A percentile compares a stretch with the other conserved stretches of the same genome.
Conservation (phyloP, 1,140 invertebrate genomes). For the Drosophila biarmipes region DNA sequence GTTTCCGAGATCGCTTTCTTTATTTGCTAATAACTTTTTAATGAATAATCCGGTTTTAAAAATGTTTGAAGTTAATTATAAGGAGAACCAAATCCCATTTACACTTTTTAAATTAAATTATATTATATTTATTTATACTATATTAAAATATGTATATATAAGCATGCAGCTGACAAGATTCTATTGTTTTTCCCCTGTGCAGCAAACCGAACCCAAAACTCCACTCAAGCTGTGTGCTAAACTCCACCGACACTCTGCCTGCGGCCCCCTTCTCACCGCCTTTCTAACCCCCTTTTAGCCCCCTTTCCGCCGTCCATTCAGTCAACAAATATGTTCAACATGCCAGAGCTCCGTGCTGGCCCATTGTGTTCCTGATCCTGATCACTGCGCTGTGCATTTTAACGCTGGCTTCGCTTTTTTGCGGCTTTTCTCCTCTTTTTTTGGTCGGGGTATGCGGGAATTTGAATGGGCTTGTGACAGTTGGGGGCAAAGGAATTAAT, state of each 20-base stretch:
- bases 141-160: too few species aligned
- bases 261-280: not conserved
- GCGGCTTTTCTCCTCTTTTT: slow-evolving; percentile 25
- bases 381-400: slow-evolving; percentile 79
- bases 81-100: too few species aligned
- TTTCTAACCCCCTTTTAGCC: not conserved
- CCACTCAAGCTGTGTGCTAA: slow-evolving; percentile 72
- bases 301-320: slow-evolving; percentile 27
- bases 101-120: too few species aligned
- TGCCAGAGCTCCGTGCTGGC: slow-evolving; percentile 63
- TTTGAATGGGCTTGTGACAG: slow-evolving; percentile 19
- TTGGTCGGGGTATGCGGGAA: slow-evolving; percentile 19
- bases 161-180: not conserved
- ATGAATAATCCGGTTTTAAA: too few species aligned
- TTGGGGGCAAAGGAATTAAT: slow-evolving; percentile 19
- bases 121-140: too few species aligned
- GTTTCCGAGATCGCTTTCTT: too few species aligned
- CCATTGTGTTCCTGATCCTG: slow-evolving; percentile 78
- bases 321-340: slow-evolving; percentile 81
- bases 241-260: slow-evolving; percentile 66
- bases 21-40: too few species aligned
- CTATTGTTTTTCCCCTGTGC: not conserved
- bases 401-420: slow-evolving; percentile 61
- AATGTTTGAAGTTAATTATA: too few species aligned
- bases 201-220: slow-evolving; percentile 45